A percentile compares a stretch with the other conserved stretches of the same genome.
phyloP scores from a whole-genome alignment of 1,140 invertebrate species.

The Ceratoteleas bidentatus region DNA sequence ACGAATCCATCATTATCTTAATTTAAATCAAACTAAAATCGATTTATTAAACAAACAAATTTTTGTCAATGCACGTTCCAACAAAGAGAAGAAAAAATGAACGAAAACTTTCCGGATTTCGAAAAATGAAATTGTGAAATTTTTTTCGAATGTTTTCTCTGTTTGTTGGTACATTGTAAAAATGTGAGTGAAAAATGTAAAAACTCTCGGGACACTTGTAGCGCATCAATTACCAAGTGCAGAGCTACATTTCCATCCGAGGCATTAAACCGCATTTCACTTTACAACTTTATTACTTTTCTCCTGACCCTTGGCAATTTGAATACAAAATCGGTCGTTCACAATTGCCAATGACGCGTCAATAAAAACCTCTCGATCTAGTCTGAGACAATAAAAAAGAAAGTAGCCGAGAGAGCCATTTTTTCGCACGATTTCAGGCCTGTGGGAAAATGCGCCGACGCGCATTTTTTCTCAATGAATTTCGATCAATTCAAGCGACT shows the following conservation, averaged over 20 bases:
- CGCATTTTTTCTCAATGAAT: conserved; percentile 7
- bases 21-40: too few relatives aligned
- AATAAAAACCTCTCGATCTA: conserved; percentile 34
- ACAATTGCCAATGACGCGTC: conserved; percentile 39
- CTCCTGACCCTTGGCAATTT: conserved; percentile 34
- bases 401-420: conserved; percentile 17
- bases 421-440: conserved; percentile 29
- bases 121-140: too few relatives aligned
- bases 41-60: too few relatives aligned
- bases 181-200: too few relatives aligned
- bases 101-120: too few relatives aligned
- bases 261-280: conserved; percentile 7
- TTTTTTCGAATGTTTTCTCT: too few relatives aligned
- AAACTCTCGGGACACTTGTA: too few relatives aligned
- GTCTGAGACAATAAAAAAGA: conserved; percentile 34
- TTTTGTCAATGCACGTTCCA: too few relatives aligned
- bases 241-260: background rate
- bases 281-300: conserved; percentile 28
- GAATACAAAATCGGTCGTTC: conserved; percentile 43
- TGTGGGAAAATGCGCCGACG: conserved; percentile 29
- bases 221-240: too few relatives aligned
- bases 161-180: too few relatives aligned
- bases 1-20: too few relatives aligned
- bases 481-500: conserved; percentile 1
- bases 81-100: too few relatives aligned